A percentile compares a stretch with the other conserved stretches of the same genome.
Conservation (phyloP, 2,113 vertebrate species). For the Perca fluviatilis region DNA sequence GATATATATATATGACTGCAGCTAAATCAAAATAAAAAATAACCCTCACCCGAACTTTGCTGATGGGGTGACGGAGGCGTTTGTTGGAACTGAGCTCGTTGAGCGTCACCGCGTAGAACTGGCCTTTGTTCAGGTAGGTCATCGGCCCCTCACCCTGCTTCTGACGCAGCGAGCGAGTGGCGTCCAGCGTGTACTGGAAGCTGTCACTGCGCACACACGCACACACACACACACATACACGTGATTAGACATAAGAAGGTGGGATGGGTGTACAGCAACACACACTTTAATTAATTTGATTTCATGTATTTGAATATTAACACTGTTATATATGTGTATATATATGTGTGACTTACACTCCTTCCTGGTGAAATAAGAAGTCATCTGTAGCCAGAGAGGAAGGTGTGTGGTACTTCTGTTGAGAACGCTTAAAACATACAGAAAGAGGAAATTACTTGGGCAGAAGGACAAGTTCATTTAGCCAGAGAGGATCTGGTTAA, state of each 20-base stretch:
- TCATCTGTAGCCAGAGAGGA: conserved; percentile 89
- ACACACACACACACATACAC: conserved; percentile 1
- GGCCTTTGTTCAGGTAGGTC: conserved; percentile 98
- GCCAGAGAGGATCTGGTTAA: conserved; percentile 53
- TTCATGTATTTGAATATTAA: background rate
- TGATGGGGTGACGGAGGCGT: conserved; percentile 96
- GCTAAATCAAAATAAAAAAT: background rate
- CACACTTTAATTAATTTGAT: conserved; percentile 8
- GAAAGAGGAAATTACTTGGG: conserved; percentile 62
- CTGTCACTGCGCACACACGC: conserved; percentile 85
- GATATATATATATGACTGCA: too few species aligned
- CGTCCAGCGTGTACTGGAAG: conserved; percentile 95
- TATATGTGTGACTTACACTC: conserved; percentile 84
- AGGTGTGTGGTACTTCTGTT: conserved; percentile 93
- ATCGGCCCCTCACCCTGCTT: conserved; percentile 97
- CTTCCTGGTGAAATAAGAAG: conserved; percentile 91
- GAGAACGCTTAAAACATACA: conserved; percentile 50
- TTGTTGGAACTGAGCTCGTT: conserved; percentile 95
- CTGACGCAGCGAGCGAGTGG: conserved; percentile 94
- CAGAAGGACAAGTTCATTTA: conserved; percentile 5
- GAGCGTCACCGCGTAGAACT: conserved; percentile 97
- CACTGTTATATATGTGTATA: background rate
- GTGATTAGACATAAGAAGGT: conserved; percentile 11
- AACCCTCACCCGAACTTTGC: conserved; percentile 95
- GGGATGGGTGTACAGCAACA: background rate